Conservation (phyloP, 2,113 vertebrate species). For the Helogale parvula region DNA sequence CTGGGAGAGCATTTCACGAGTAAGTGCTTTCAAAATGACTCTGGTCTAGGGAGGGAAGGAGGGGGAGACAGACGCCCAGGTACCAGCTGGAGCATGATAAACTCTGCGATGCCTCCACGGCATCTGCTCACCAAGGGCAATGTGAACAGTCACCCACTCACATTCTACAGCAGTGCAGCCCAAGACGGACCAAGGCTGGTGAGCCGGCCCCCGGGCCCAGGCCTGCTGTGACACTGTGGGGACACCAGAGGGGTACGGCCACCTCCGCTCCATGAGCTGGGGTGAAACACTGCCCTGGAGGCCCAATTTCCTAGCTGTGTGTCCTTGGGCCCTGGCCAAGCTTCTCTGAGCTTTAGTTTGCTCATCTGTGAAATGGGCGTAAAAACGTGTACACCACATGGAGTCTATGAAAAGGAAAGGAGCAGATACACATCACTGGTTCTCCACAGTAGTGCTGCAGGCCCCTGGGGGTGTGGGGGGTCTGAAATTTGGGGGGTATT, state of each 20-base stretch:
- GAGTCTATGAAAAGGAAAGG: too few relatives aligned
- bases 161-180: too few relatives aligned
- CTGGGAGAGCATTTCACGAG: neutral
- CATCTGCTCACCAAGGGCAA: fast-evolving
- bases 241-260: neutral
- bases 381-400: fast-evolving
- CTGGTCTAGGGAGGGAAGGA: too few relatives aligned
- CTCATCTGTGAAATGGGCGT: neutral
- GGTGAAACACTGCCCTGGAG: fast-evolving
- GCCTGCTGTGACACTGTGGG: neutral
- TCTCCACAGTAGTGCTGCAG: fast-evolving
- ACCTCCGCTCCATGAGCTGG: fast-evolving
- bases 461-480: neutral
- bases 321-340: neutral
- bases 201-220: neutral
- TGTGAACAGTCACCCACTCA: neutral
- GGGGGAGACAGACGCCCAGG: neutral
- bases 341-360: neutral
- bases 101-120: neutral
- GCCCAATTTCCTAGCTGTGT: neutral
- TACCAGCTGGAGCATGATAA: neutral
- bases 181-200: fast-evolving
- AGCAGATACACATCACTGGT: neutral
- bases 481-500: neutral
- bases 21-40: neutral